phyloP scores from a whole-genome alignment of 2,888 invertebrate genomes.

The Conops quadrifasciatus region DNA sequence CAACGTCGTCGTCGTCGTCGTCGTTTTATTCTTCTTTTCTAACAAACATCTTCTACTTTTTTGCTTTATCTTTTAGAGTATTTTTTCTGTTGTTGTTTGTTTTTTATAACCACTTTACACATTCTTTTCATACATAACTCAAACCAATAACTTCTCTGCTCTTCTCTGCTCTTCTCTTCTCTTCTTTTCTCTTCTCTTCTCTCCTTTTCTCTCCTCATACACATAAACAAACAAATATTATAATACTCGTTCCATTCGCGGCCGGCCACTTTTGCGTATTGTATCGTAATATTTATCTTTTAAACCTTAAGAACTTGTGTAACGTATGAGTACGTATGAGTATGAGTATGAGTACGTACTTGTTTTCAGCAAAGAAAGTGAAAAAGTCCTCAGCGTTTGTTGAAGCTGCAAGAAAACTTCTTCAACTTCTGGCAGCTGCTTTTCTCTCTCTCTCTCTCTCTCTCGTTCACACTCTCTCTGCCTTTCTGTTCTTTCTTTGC shows the following conservation, averaged over 20 bases:
- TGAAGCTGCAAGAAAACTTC: constrained; percentile 16
- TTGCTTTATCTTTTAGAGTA: constrained; percentile 47
- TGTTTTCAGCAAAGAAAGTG: constrained; percentile 28
- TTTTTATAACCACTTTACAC: constrained; percentile 30
- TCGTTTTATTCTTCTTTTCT: no score
- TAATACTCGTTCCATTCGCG: no score
- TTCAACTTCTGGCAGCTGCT: constrained; percentile 5
- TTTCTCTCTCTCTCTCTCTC: not conserved
- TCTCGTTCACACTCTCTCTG: not conserved
- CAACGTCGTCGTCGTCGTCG: no score
- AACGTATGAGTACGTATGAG: no score
- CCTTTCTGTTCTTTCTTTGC: no score
- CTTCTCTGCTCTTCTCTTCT: no score
- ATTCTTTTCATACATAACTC: constrained; percentile 1
- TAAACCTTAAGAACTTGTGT: not conserved
- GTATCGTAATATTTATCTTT: constrained; percentile 9
- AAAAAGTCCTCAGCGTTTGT: constrained; percentile 20
- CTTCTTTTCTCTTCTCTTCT: no score
- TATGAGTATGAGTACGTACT: not conserved
- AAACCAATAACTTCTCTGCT: no score
- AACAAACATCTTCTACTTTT: constrained; percentile 43
- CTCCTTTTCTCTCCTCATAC: not conserved
- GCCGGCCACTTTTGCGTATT: constrained; percentile 20
- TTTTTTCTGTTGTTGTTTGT: constrained; percentile 49
- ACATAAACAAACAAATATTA: constrained; percentile 38